These are phyloP conservation scores for Euclidia mi DNA, from an alignment of 2,888 invertebrate species.

Conservation along the genomic window DNA sequence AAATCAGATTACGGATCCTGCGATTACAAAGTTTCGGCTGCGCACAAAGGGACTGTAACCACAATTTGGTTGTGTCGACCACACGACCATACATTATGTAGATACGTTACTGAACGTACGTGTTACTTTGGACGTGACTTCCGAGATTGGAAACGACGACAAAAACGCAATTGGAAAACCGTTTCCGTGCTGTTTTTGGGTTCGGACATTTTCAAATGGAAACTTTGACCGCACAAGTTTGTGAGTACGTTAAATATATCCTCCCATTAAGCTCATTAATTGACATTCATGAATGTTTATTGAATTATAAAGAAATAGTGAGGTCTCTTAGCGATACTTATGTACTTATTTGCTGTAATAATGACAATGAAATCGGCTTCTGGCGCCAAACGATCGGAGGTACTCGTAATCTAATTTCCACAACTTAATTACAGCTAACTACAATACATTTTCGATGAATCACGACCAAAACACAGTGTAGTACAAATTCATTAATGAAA, in stretches of 20 bases:
- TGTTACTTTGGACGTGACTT: slow-evolving; percentile 75
- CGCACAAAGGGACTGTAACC: slow-evolving; percentile 69
- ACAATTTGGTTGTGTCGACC: slow-evolving; percentile 67
- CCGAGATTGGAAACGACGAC: slow-evolving; percentile 57
- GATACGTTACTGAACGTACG: slow-evolving; percentile 64
- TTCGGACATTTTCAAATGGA: slow-evolving; percentile 37
- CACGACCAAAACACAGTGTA: slow-evolving; percentile 27
- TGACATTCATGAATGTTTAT: not conserved
- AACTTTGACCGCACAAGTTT: slow-evolving; percentile 40
- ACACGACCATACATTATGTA: slow-evolving; percentile 69
- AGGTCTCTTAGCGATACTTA: slow-evolving; percentile 1
- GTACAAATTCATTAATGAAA: slow-evolving; percentile 31
- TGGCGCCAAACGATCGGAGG: slow-evolving; percentile 10
- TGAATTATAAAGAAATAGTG: not conserved
- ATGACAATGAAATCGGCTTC: slow-evolving; percentile 1
- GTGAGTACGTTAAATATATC: slow-evolving; percentile 5
- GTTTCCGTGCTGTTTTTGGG: slow-evolving; percentile 53
- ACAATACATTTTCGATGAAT: slow-evolving; percentile 38
- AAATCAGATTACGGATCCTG: slow-evolving; percentile 83
- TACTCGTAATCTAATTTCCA: not conserved
- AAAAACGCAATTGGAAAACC: slow-evolving; percentile 55
- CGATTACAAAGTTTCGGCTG: slow-evolving; percentile 81
- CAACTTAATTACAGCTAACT: slow-evolving; percentile 11
- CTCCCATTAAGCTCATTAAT: slow-evolving; percentile 2
- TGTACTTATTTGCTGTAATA: slow-evolving; percentile 2